Evolutionary conservation across 2,113 vertebrate genomes (phyloP), one percentile per base, ranked within the genome.

Genomic region (Nycticebus coucang): DNA sequence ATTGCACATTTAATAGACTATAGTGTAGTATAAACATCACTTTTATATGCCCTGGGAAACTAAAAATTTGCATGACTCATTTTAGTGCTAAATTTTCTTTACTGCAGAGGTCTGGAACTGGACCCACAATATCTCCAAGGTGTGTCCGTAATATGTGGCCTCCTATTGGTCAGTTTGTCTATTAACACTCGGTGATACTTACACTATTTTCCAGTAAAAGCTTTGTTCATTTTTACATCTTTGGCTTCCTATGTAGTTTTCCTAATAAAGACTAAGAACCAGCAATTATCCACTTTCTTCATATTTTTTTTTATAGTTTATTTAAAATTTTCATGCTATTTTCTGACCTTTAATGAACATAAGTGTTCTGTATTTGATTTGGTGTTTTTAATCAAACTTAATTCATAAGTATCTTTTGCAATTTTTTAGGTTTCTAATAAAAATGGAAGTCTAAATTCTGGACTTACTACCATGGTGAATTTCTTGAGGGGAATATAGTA

Each of bases 231-330:
- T 82, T 95, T 75, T 18, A 66, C 13, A 83, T 77, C 30, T 89
- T 95, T 50, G 7, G 92, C 90, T 60, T 87, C 12, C 7, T 71
- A 21, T 80, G 26, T 71, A 24, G 5, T 53, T 96, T 95, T 89
- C 19, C 64, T 91, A 57, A 72, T 72, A 85, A 77, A 81, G 1
- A 30, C 3, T 28, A 64, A 9, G 14, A 92, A 72, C 10, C 26
- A 81, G 37, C 14, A 90, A 45, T 66, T 77, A 50, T 62, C 18
- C 8, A 82, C 21, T 92, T 95, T 87, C 30, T 95, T 95, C 30
- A 59, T 71, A 71, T 92, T 53, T 15, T 57, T 82, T 82, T 84
- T 72, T 87, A 68, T 0, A 0, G 33, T 87, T 85, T 74, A 64
- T 55, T 93, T 19, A 69, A 93, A 87, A 62, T 30, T 74, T 12